Evolutionary conservation across 2,113 vertebrate genomes (phyloP), one percentile per base, ranked within the genome.

Genomic region (Proteles cristata): DNA sequence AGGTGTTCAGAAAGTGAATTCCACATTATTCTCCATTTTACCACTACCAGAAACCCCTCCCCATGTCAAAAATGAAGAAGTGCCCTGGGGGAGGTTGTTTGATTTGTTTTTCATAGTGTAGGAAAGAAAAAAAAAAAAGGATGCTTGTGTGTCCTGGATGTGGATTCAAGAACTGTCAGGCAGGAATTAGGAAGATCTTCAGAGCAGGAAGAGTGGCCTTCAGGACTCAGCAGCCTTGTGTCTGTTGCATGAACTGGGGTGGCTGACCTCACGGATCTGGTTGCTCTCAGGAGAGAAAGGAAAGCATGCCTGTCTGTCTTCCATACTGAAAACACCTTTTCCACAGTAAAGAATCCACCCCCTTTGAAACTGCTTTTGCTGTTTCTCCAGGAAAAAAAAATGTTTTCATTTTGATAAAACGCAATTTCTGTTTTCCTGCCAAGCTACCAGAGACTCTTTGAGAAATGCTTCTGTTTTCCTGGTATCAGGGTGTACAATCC

Each of bases 361-460:
- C 43, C 58, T 93, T 91, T 93, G 33, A 93, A 43, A 90, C 50
- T 77, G 43, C 45, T 82, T 93, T 89, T 90, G 55, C 69, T 80
- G 17, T 55, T 88, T 83, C n/a, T 33, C 31, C 28, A 77, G 82
- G 43, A 45, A 77, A 91, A 92, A 83, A 93, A 76, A 73, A 0
- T 50, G 11, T 73, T 92, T 93, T 80, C 31, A 50, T 94, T 97
- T 80, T 45, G 53, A 88, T 74, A 55, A 94, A 95, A 87, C 94
- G 74, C 92, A 83, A 45, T 92, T 89, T 96, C 68, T 63, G 25
- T 90, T 61, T 92, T 85, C 66, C 65, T 97, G 65, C 90, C 87
- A 83, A 69, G 69, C 58, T 84, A 95, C 50, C 48, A 81, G 73
- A 90, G n/a, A 61, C 12, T 79, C 50, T 93, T 35, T 81, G 43